phyloP scores from a whole-genome alignment of 2,797 vertebrate species.

The Tauraco hartlaubi region DNA sequence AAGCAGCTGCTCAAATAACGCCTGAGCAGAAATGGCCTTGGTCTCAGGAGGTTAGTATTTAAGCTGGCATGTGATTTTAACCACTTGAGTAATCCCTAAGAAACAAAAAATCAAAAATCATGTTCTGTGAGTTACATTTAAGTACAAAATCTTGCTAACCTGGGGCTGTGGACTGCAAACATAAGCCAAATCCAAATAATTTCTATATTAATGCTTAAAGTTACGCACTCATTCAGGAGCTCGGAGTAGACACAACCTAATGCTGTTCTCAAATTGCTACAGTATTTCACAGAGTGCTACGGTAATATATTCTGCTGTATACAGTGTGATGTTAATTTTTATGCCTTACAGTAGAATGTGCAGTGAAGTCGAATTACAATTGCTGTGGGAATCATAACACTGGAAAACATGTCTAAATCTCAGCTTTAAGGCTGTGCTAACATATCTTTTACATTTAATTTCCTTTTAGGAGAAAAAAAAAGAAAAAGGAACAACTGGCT shows the following conservation, averaged over 20 bases:
- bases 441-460: conserved; percentile 56
- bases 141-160: neutral
- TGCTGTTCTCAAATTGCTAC: conserved; percentile 11
- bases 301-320: conserved; percentile 29
- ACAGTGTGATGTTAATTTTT: conserved; percentile 56
- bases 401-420: conserved; percentile 50
- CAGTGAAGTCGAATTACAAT: conserved; percentile 44
- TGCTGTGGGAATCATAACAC: conserved; percentile 59
- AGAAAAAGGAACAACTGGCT: neutral
- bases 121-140: neutral
- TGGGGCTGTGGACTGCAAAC: neutral
- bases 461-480: neutral
- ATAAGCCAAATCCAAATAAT: neutral
- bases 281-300: neutral
- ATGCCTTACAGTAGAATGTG: conserved; percentile 48
- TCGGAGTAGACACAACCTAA: neutral
- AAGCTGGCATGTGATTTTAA: conserved; percentile 41
- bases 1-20: conserved; percentile 16
- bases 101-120: neutral
- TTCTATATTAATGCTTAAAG: neutral
- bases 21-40: neutral
- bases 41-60: conserved; percentile 9
- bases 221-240: neutral
- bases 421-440: neutral
- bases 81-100: neutral